phyloP scores from a whole-genome alignment of 2,797 vertebrate species.

The Tauraco hartlaubi region DNA sequence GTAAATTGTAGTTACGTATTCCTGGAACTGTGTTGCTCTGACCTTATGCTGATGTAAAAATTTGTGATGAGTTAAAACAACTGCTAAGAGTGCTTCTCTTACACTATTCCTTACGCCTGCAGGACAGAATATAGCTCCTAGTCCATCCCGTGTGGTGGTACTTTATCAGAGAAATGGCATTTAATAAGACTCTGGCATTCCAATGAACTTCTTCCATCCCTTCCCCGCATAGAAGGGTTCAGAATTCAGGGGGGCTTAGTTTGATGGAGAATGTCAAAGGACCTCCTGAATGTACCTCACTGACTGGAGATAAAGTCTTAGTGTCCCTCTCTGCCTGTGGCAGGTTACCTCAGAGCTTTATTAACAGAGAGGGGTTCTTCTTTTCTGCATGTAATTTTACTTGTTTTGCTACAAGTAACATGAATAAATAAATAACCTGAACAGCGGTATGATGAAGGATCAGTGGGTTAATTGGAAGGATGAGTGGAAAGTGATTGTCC shows the following conservation, averaged over 20 bases:
- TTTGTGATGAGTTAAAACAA: not conserved
- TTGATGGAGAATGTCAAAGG: not conserved
- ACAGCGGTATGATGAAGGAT: not conserved
- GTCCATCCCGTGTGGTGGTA: not conserved
- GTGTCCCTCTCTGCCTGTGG: not conserved
- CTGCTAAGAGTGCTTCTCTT: not conserved
- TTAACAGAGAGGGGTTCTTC: not conserved
- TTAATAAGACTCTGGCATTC: not conserved
- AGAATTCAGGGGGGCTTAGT: not conserved
- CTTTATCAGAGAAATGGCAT: not conserved
- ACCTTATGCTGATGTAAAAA: not conserved
- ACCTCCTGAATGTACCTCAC: not conserved
- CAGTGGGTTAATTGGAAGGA: conserved; percentile 57
- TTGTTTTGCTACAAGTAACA: conserved; percentile 18
- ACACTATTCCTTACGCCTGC: not conserved
- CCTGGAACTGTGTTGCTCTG: not conserved
- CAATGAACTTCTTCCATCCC: not conserved
- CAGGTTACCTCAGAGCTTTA: not conserved
- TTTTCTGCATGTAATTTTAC: not conserved
- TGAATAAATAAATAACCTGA: conserved; percentile 25
- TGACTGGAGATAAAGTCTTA: not conserved
- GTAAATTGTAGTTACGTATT: not conserved
- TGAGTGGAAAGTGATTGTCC: not conserved
- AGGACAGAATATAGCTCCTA: not conserved
- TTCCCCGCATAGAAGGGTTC: not conserved